Conservation (phyloP, 2,113 vertebrate species). For the Crotophaga sulcirostris region DNA sequence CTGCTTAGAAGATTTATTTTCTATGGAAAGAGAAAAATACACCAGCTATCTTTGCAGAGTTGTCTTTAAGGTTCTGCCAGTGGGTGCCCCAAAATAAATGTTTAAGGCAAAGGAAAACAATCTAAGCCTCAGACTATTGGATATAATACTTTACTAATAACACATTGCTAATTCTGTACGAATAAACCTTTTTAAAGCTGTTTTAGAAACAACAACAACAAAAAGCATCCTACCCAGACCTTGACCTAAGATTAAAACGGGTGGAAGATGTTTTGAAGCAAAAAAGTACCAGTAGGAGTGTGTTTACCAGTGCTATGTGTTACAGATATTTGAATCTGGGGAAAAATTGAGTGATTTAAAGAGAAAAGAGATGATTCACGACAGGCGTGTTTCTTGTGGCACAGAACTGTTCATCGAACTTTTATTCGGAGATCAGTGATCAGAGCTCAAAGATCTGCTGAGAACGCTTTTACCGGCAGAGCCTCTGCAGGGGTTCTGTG, state of each 20-base stretch:
- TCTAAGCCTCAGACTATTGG: background rate
- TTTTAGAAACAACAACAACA: background rate
- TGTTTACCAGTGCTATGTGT: background rate
- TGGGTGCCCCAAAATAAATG: background rate
- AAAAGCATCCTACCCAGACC: background rate
- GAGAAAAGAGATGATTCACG: background rate
- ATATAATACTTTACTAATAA: background rate
- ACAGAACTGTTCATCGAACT: background rate
- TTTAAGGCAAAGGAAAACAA: background rate
- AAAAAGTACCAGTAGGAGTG: background rate
- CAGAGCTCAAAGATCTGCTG: background rate
- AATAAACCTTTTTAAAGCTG: background rate
- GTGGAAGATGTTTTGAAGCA: background rate
- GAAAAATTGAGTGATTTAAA: background rate
- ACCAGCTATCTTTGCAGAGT: background rate
- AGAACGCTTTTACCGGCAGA: no score
- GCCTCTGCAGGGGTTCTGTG: background rate
- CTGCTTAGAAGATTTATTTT: slow-evolving; percentile 12
- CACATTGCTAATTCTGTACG: background rate
- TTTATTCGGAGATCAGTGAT: background rate
- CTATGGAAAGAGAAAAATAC: background rate
- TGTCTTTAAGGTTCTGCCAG: slow-evolving; percentile 14
- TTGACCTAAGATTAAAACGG: background rate
- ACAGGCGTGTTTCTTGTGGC: background rate
- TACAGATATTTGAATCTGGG: background rate